Evolutionary conservation across 2,888 invertebrate genomes (phyloP).

Genomic region (Parelbella ahira): DNA sequence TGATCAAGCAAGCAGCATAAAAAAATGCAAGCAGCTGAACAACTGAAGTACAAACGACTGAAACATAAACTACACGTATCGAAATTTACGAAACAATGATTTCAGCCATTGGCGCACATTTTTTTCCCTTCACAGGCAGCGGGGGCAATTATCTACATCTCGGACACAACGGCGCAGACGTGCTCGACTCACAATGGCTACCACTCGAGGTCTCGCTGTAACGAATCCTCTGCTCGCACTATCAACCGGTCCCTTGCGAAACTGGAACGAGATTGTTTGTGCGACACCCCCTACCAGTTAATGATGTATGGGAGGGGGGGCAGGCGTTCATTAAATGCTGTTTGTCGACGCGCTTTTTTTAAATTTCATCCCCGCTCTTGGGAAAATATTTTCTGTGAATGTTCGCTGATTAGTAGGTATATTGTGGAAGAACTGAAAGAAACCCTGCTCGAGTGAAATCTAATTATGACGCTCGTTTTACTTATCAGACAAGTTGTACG

Average conservation of each 20-base stretch:
- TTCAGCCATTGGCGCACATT: slow-evolving; percentile 42
- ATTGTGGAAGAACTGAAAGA: slow-evolving; percentile 32
- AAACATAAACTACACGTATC: slow-evolving; percentile 30
- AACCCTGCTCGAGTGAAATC: slow-evolving; percentile 33
- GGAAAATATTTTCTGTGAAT: slow-evolving; percentile 2
- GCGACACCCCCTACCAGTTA: slow-evolving; percentile 66
- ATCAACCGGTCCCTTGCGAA: slow-evolving; percentile 67
- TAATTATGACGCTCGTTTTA: slow-evolving; percentile 35
- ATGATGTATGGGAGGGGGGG: slow-evolving; percentile 62
- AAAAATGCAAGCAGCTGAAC: slow-evolving; percentile 31
- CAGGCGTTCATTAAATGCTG: slow-evolving; percentile 65
- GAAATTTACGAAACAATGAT: slow-evolving; percentile 36
- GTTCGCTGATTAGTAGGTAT: slow-evolving; percentile 22
- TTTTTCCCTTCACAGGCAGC: slow-evolving; percentile 43
- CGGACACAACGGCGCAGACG: slow-evolving; percentile 76
- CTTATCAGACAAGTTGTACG: slow-evolving; percentile 33
- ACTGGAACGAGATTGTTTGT: slow-evolving; percentile 74
- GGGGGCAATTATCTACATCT: slow-evolving; percentile 77
- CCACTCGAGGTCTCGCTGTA: slow-evolving; percentile 73
- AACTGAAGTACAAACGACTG: too few relatives aligned
- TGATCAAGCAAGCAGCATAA: slow-evolving; percentile 25
- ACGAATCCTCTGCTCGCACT: slow-evolving; percentile 74
- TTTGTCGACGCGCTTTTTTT: slow-evolving; percentile 52
- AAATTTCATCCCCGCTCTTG: slow-evolving; percentile 2
- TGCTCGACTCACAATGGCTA: slow-evolving; percentile 72